Evolutionary conservation across 2,113 vertebrate genomes (phyloP).

Genomic region (Proterorhinus semilunaris): DNA sequence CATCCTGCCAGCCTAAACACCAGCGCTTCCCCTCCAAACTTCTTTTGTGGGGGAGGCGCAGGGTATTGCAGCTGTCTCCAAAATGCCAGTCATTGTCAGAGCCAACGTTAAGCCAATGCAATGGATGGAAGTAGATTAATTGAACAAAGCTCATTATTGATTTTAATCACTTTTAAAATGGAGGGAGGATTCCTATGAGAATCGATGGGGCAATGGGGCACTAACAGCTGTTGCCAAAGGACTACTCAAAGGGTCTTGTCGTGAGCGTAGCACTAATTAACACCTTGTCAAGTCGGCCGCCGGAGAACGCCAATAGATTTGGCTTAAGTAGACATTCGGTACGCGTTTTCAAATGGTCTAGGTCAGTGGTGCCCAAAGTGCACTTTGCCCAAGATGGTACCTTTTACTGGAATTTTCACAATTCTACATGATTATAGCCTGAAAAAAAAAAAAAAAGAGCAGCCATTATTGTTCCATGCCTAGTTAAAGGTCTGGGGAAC

Average conservation of each 20-base stretch:
- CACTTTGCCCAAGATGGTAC: too few relatives aligned
- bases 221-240: conserved; percentile 36
- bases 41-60: neutral
- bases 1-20: neutral
- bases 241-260: conserved; percentile 29
- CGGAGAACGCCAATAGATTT: conserved; percentile 24
- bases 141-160: conserved; percentile 61
- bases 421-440: too few relatives aligned
- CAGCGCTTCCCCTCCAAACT: conserved; percentile 7
- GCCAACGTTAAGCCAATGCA: conserved; percentile 16
- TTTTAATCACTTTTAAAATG: conserved; percentile 60
- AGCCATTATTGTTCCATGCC: too few relatives aligned
- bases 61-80: neutral
- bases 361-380: neutral
- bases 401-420: too few relatives aligned
- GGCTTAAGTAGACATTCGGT: conserved; percentile 13
- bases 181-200: conserved; percentile 35
- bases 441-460: too few relatives aligned
- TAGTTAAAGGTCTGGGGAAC: too few relatives aligned
- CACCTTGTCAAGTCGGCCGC: conserved; percentile 38
- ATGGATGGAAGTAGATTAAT: conserved; percentile 54
- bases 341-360: neutral
- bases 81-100: conserved; percentile 39
- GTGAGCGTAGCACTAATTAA: conserved; percentile 58
- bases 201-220: conserved; percentile 38